Base-by-base conservation (phyloP, 2,797 vertebrate genomes). In the Pipistrellus pipistrellus region DNA sequence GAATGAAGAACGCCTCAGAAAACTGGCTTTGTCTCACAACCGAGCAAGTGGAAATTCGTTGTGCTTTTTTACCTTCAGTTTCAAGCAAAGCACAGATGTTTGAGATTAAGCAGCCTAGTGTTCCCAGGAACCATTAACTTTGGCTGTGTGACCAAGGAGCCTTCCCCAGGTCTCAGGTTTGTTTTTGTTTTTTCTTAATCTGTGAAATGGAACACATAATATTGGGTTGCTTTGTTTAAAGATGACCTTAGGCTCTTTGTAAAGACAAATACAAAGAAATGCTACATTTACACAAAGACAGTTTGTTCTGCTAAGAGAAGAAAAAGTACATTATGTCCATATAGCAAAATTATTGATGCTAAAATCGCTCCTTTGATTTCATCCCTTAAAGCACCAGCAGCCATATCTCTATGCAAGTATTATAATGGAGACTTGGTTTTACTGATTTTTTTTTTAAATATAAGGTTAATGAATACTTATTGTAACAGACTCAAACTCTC, bases 301-400 rank as follows among this genome's bases (percentile, higher is more conserved):
- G 38, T 35, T 23, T 85, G 14, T 90, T 66, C 48, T 53, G 12
- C 11, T 82, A 46, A 11, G 20, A 10, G 17, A 88, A 69, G 30
- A 75, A 57, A 57, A 75, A 41, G 15, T 46, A 25, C 32, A 48
- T 71, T 62, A 21, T 23, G 17, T 41, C 69, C 21, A 6, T 12
- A 7, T 25, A 46, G 51, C 44, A 62, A 92, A 62, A 53, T 62
- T 51, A 57, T 10, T 76, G 35, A 76, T 66, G 71, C 76, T 73
- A 48, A 95, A 90, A 53, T 46, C 72, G 59, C 51, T 32, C 48
- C 88, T 89, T 84, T 64, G 30, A 64, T 90, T n/a, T 82, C 35
- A 78, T 64, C 64, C 77, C 59, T 76, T 87, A 87, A 77, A 57
- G 27, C 17, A 77, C 1, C 35, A 89, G 51, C 44, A 73, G 55